Evolutionary conservation across 1,140 invertebrate genomes (phyloP).

Genomic region (Drosophila azteca): DNA sequence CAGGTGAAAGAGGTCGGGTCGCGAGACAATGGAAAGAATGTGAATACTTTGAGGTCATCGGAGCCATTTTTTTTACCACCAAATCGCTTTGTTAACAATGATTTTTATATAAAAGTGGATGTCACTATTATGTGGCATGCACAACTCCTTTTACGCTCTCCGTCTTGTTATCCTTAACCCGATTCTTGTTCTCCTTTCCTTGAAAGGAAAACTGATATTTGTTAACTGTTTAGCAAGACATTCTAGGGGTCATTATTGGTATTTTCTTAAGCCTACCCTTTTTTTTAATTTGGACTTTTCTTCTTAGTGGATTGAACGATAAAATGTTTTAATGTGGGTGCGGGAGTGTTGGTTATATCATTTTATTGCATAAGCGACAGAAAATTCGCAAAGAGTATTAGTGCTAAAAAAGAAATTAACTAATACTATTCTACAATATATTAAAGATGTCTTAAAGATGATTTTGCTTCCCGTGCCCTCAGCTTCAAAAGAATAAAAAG

Average conservation of each 20-base stretch:
- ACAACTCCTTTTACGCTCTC: conserved; percentile 65
- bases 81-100: conserved; percentile 80
- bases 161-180: conserved; percentile 54
- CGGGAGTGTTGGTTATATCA: conserved; percentile 34
- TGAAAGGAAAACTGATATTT: conserved; percentile 34
- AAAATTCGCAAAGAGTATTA: conserved; percentile 7
- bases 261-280: conserved; percentile 40
- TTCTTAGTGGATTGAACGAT: conserved; percentile 43
- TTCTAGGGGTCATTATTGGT: conserved; percentile 56
- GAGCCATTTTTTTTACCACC: conserved; percentile 74
- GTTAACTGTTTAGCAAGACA: conserved; percentile 43
- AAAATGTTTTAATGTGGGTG: conserved; percentile 35
- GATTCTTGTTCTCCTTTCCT: conserved; percentile 13
- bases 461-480: too few species aligned
- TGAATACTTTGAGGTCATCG: conserved; percentile 44
- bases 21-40: conserved; percentile 53
- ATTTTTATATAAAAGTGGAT: conserved; percentile 66
- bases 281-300: conserved; percentile 33
- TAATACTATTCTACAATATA: background rate
- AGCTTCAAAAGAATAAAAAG: too few species aligned
- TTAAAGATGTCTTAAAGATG: too few species aligned
- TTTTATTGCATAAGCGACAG: conserved; percentile 23
- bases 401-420: conserved; percentile 8
- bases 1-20: conserved; percentile 72
- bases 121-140: conserved; percentile 67